Percentiles rank a stretch among this genome's conserved stretches.
Conservation (phyloP, 1,140 invertebrate genomes). For the Laupala kohalensis region DNA sequence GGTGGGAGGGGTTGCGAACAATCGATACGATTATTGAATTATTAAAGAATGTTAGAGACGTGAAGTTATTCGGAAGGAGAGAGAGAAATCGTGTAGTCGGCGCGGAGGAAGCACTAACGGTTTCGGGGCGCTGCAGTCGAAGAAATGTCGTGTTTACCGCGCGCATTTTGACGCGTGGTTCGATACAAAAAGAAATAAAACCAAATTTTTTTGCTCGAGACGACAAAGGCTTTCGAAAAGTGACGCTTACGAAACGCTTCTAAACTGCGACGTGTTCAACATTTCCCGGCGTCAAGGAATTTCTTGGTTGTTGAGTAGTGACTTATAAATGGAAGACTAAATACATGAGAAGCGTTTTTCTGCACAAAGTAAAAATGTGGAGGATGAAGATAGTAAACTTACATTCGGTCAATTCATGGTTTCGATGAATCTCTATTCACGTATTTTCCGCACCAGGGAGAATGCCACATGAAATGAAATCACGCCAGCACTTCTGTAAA, state of each 20-base stretch:
- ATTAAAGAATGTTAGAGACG: neutral
- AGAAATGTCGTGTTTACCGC: neutral
- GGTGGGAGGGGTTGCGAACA: neutral
- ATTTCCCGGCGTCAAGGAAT: neutral
- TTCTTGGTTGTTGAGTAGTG: no score
- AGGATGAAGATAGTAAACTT: no score
- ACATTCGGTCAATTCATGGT: no score
- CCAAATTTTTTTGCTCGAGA: neutral
- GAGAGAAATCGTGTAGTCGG: neutral
- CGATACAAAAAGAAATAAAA: neutral
- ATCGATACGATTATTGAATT: neutral
- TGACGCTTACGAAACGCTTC: neutral
- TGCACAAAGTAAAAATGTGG: no score
- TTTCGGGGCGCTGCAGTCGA: neutral
- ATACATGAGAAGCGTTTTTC: no score
- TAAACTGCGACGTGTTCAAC: neutral
- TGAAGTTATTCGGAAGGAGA: neutral
- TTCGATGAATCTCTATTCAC: no score
- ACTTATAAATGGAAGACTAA: no score
- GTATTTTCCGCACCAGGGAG: no score
- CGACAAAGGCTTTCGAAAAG: neutral
- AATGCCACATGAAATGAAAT: no score
- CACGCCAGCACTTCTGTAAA: no score
- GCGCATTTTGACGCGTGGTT: neutral
- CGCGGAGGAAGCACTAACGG: neutral